phyloP scores from a whole-genome alignment of 1,140 invertebrate species.

The Copidosoma floridanum region DNA sequence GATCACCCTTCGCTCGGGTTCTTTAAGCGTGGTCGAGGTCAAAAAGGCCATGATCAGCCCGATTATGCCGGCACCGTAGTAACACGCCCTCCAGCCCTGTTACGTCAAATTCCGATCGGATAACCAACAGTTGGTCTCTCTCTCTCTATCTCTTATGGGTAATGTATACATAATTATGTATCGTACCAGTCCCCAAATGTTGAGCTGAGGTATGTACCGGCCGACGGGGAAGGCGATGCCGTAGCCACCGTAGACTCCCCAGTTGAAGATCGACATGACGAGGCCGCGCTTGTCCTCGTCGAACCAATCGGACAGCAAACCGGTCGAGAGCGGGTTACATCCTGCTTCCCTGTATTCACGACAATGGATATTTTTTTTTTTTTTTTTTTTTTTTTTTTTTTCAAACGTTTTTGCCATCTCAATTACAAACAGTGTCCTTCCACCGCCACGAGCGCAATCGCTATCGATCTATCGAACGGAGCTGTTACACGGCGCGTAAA shows the following conservation, averaged over 20 bases:
- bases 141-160: neutral
- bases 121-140: no score
- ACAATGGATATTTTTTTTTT: no score
- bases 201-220: constrained; percentile 76
- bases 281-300: constrained; percentile 78
- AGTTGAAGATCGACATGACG: constrained; percentile 92
- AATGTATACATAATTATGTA: neutral
- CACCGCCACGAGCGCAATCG: no score
- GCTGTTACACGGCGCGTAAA: no score
- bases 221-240: constrained; percentile 90
- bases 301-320: constrained; percentile 82
- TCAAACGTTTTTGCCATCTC: no score
- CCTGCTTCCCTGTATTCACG: constrained; percentile 88
- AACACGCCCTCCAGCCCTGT: constrained; percentile 86
- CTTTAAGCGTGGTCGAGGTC: constrained; percentile 73
- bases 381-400: no score
- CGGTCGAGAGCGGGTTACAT: constrained; percentile 84
- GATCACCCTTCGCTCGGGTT: constrained; percentile 73
- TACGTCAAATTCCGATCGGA: no score
- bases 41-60: constrained; percentile 73
- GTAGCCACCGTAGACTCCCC: constrained; percentile 94
- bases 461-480: no score
- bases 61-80: constrained; percentile 79
- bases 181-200: constrained; percentile 73
- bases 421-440: no score